phyloP scores from a whole-genome alignment of 2,888 invertebrate genomes.

The Stenodema calcarata region DNA sequence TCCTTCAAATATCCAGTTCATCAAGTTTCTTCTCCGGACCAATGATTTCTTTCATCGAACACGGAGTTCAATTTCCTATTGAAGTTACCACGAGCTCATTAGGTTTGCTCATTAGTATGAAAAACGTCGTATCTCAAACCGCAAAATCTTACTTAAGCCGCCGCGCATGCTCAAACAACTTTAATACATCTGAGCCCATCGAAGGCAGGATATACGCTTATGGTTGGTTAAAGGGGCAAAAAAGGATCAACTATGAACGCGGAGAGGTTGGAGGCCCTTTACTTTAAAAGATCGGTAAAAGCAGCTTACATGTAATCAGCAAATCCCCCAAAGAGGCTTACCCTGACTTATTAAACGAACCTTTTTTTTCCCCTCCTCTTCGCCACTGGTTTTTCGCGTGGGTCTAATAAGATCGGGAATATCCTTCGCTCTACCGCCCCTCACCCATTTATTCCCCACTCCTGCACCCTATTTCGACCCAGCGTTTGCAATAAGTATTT shows the following conservation, averaged over 20 bases:
- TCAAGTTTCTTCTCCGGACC: too few species aligned
- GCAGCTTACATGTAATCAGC: slow-evolving; percentile 34
- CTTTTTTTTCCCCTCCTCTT: neutral
- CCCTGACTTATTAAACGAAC: slow-evolving; percentile 32
- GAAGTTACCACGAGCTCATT: too few species aligned
- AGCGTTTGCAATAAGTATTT: neutral
- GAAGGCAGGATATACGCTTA: neutral
- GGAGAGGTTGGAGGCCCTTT: neutral
- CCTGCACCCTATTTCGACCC: neutral
- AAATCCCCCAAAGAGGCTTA: slow-evolving; percentile 31
- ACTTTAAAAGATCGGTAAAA: slow-evolving; percentile 25
- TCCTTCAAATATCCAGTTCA: too few species aligned
- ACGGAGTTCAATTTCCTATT: too few species aligned
- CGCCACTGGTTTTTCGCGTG: neutral
- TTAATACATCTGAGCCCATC: neutral
- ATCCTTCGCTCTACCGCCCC: neutral
- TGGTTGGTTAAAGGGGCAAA: neutral
- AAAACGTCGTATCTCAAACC: too few species aligned
- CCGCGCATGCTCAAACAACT: neutral
- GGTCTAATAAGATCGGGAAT: slow-evolving; percentile 10
- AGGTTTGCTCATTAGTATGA: too few species aligned
- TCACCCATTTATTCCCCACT: neutral
- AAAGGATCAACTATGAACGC: neutral
- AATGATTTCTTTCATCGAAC: too few species aligned
- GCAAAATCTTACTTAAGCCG: neutral